These are phyloP conservation scores for Metopia argyrocephala DNA, from an alignment of 2,888 invertebrate genomes.

Conservation along the genomic window DNA sequence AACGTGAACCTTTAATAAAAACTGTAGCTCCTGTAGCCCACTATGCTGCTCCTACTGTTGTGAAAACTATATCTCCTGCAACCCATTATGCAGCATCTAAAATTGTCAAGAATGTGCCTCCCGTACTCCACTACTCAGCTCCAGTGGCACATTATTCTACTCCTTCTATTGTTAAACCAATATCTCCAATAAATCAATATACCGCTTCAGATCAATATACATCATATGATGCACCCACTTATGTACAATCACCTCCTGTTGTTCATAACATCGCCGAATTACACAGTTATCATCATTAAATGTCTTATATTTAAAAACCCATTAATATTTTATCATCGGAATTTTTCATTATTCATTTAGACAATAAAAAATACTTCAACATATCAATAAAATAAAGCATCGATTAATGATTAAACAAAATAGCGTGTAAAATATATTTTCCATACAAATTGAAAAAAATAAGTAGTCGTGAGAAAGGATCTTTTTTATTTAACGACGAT, in stretches of 20 bases:
- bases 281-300: slow-evolving; percentile 40
- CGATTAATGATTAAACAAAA: too few relatives aligned
- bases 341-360: too few relatives aligned
- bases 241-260: slow-evolving; percentile 16
- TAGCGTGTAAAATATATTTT: too few relatives aligned
- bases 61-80: slow-evolving; percentile 7
- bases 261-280: slow-evolving; percentile 26
- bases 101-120: slow-evolving; percentile 26
- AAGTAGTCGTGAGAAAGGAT: too few relatives aligned
- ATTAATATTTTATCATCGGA: too few relatives aligned
- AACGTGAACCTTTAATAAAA: background rate
- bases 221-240: slow-evolving; percentile 61
- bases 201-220: slow-evolving; percentile 26
- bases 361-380: too few relatives aligned
- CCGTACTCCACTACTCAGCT: slow-evolving; percentile 55
- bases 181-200: slow-evolving; percentile 60
- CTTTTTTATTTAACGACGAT: too few relatives aligned
- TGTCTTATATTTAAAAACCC: too few relatives aligned
- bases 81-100: background rate
- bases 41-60: background rate
- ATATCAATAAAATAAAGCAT: too few relatives aligned
- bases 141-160: slow-evolving; percentile 48
- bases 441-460: too few relatives aligned
- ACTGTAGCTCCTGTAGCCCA: background rate
- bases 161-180: slow-evolving; percentile 25